Evolutionary conservation across 2,888 invertebrate species (phyloP).

Genomic region (Amblyteles armatorius): DNA sequence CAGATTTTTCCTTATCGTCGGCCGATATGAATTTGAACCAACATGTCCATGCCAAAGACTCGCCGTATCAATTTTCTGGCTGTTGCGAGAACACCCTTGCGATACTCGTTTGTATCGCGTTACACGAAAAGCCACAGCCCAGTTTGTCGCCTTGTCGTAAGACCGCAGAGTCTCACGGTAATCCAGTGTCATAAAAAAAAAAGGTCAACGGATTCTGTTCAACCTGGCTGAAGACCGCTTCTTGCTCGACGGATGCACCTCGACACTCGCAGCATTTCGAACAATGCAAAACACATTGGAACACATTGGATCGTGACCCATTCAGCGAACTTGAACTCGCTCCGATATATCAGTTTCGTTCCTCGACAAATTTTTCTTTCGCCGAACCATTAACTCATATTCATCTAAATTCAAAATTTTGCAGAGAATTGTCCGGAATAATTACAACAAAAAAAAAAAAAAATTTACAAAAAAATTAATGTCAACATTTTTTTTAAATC

Average conservation of each 20-base stretch:
- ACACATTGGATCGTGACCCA: not conserved
- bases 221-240: not conserved
- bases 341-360: not conserved
- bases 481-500: not conserved
- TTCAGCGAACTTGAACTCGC: not conserved
- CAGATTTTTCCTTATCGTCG: too few species aligned
- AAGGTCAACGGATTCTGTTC: not conserved
- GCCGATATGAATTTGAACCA: not conserved
- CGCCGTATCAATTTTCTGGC: not conserved
- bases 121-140: slow-evolving; percentile 48
- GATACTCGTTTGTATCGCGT: slow-evolving; percentile 23
- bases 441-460: too few species aligned
- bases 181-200: not conserved
- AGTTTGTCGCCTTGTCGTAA: not conserved
- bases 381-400: not conserved
- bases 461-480: not conserved
- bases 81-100: not conserved
- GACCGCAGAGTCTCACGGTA: not conserved
- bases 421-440: not conserved
- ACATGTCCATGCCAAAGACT: not conserved
- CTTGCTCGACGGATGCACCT: not conserved
- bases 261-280: not conserved
- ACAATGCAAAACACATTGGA: not conserved
- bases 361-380: not conserved
- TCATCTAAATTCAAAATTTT: not conserved